A percentile compares a stretch with the other conserved stretches of the same genome.
Conservation (phyloP, 1,140 invertebrate genomes). For the Armadillidium nasatum region DNA sequence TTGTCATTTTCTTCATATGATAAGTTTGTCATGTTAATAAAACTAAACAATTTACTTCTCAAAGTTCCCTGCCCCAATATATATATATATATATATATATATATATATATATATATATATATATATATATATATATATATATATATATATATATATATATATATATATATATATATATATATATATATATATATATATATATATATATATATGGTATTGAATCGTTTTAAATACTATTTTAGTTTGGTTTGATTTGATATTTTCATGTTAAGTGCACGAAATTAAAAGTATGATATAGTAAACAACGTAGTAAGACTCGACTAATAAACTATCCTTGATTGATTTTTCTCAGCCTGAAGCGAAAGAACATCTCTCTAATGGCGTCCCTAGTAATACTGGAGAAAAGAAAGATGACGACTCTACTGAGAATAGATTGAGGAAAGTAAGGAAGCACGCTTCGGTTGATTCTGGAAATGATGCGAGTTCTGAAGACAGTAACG, state of each 20-base stretch:
- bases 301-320: not conserved
- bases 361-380: slow-evolving; percentile 70
- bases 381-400: slow-evolving; percentile 56
- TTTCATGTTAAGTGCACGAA: no score
- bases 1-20: not conserved
- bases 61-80: no score
- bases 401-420: slow-evolving; percentile 50
- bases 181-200: slow-evolving; percentile 18
- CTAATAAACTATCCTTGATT: slow-evolving; percentile 12
- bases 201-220: no score
- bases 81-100: no score
- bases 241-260: no score
- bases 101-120: no score
- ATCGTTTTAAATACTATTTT: no score
- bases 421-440: slow-evolving; percentile 25
- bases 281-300: no score
- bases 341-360: slow-evolving; percentile 58
- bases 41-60: no score
- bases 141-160: not conserved
- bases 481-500: slow-evolving; percentile 87
- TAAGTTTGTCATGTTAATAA: not conserved
- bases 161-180: slow-evolving; percentile 11
- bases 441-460: slow-evolving; percentile 49
- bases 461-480: slow-evolving; percentile 69
- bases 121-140: no score